phyloP scores from a whole-genome alignment of 2,888 invertebrate species.

The Metalampra italica region DNA sequence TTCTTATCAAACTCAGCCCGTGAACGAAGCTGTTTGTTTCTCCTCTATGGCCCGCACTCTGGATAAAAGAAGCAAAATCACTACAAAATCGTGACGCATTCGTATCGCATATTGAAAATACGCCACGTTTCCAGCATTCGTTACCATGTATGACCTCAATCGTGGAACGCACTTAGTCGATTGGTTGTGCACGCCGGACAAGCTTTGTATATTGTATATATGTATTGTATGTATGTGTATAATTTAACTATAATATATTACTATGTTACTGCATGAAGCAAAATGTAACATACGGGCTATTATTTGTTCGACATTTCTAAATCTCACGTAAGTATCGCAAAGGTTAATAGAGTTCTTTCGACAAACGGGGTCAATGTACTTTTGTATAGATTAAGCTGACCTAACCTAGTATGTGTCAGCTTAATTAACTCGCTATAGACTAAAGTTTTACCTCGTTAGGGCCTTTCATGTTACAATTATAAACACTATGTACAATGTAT shows the following conservation, averaged over 20 bases:
- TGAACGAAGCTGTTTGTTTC: too few relatives aligned
- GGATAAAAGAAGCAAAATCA: neutral
- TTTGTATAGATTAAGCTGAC: too few relatives aligned
- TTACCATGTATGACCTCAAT: constrained; percentile 28
- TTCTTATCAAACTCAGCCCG: too few relatives aligned
- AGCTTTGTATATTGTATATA: constrained; percentile 11
- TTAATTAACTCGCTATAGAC: neutral
- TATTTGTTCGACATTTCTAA: too few relatives aligned
- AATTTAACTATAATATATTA: too few relatives aligned
- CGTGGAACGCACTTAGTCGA: constrained; percentile 51
- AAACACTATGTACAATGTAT: neutral
- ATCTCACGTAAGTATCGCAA: too few relatives aligned
- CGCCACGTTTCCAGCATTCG: neutral
- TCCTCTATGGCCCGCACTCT: too few relatives aligned
- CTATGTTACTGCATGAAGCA: too few relatives aligned
- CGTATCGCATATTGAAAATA: neutral
- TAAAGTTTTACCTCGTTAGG: neutral
- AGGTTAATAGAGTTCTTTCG: too few relatives aligned
- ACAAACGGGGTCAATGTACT: too few relatives aligned
- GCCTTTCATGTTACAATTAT: neutral
- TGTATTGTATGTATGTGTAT: constrained; percentile 4
- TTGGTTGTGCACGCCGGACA: constrained; percentile 40
- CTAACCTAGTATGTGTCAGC: too few relatives aligned
- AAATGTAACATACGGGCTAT: too few relatives aligned
- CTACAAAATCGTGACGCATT: neutral